Conservation (phyloP, 1,140 invertebrate genomes). For the Calliopsis andreniformis region DNA sequence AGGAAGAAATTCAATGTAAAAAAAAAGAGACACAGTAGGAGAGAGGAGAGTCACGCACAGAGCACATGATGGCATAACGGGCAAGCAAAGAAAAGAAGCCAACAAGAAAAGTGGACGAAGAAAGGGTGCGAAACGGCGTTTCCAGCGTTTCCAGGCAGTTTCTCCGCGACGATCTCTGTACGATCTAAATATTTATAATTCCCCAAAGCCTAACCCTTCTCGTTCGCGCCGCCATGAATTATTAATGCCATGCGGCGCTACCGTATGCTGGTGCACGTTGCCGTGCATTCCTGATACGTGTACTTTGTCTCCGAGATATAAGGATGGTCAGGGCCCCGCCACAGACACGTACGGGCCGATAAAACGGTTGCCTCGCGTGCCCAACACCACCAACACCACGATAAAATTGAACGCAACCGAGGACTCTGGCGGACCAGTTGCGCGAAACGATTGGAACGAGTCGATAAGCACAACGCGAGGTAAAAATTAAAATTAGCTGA, state of each 20-base stretch:
- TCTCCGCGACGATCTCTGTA: slow-evolving; percentile 47
- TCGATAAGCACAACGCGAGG: too few species aligned
- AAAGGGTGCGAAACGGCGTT: slow-evolving; percentile 27
- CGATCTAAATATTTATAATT: slow-evolving; percentile 68
- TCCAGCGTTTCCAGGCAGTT: slow-evolving; percentile 25
- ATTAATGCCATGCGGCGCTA: slow-evolving; percentile 60
- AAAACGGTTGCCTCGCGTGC: slow-evolving; percentile 46
- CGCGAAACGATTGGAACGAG: too few species aligned
- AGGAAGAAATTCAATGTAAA: not conserved
- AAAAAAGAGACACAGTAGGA: not conserved
- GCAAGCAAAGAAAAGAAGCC: not conserved
- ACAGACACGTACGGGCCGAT: slow-evolving; percentile 43
- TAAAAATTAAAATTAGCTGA: too few species aligned
- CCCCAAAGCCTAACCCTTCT: slow-evolving; percentile 58
- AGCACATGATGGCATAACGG: slow-evolving; percentile 5
- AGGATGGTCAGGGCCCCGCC: slow-evolving; percentile 55
- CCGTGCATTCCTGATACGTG: slow-evolving; percentile 60
- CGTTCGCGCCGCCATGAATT: slow-evolving; percentile 55
- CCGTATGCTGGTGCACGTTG: slow-evolving; percentile 54
- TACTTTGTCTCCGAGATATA: slow-evolving; percentile 61
- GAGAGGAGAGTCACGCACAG: not conserved
- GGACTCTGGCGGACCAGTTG: slow-evolving; percentile 17
- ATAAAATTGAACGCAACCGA: slow-evolving; percentile 51
- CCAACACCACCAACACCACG: not conserved
- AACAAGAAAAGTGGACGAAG: not conserved